A percentile compares a stretch with the other conserved stretches of the same genome.
These are phyloP conservation scores for Sminthurinus signatus DNA, from an alignment of 1,140 invertebrate species.

Conservation along the genomic window DNA sequence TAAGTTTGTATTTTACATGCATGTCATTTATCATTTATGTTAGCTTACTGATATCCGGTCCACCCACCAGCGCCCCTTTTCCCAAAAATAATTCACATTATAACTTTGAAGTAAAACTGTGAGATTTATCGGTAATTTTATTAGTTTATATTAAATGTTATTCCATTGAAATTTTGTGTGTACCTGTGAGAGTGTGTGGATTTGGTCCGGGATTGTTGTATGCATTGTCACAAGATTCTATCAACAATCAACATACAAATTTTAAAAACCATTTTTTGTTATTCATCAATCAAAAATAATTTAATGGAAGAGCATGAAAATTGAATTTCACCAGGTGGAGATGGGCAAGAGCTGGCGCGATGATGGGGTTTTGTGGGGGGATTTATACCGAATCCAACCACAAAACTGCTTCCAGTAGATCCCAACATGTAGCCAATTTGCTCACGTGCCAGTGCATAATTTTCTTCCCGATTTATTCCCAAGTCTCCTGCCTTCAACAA, in stretches of 20 bases:
- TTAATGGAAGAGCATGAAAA: background rate
- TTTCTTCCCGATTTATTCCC: slow-evolving; percentile 46
- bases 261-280: too few relatives aligned
- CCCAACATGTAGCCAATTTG: slow-evolving; percentile 61
- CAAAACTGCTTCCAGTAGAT: slow-evolving; percentile 55
- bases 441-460: slow-evolving; percentile 53
- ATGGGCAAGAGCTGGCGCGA: slow-evolving; percentile 51
- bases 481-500: slow-evolving; percentile 48
- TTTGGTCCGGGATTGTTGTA: slow-evolving; percentile 42
- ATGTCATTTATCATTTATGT: too few relatives aligned
- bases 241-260: too few relatives aligned
- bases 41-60: slow-evolving; percentile 42
- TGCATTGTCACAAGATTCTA: background rate
- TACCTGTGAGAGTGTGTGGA: slow-evolving; percentile 46
- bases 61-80: slow-evolving; percentile 47
- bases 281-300: background rate
- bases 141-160: too few relatives aligned
- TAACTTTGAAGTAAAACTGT: too few relatives aligned
- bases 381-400: slow-evolving; percentile 58
- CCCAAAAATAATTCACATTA: too few relatives aligned
- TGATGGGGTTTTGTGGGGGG: slow-evolving; percentile 53
- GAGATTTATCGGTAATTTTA: too few relatives aligned
- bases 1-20: too few relatives aligned
- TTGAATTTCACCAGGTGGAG: background rate
- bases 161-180: too few relatives aligned